These are phyloP conservation scores for Pangasius djambal DNA, from an alignment of 2,797 vertebrate genomes.

Conservation along the genomic window DNA sequence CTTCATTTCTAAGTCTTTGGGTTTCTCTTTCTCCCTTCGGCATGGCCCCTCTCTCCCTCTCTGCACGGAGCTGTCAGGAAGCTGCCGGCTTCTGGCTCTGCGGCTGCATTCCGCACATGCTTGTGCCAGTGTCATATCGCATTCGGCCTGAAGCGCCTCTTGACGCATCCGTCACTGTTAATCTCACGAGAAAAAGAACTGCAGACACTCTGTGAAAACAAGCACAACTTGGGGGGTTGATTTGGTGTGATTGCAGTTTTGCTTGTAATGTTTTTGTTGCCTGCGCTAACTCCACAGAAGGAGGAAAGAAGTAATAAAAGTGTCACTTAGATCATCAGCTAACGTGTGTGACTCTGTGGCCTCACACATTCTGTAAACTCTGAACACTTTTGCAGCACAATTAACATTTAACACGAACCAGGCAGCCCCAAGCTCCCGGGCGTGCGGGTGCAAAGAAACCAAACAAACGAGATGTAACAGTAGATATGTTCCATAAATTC, in stretches of 20 bases:
- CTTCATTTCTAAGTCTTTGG: not conserved
- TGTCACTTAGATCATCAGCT: conserved; percentile 35
- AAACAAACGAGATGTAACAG: conserved; percentile 51
- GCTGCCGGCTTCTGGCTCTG: conserved; percentile 44
- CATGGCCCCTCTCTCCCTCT: conserved; percentile 21
- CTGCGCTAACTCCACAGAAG: conserved; percentile 3
- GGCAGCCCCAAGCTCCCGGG: conserved; percentile 35
- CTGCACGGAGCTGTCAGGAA: conserved; percentile 47
- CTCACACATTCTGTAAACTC: conserved; percentile 14
- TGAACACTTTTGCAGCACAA: conserved; percentile 21
- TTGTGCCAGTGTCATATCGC: conserved; percentile 52
- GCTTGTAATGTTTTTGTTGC: not conserved
- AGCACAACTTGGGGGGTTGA: conserved; percentile 23
- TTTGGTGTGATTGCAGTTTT: conserved; percentile 13
- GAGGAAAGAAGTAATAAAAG: conserved; percentile 31
- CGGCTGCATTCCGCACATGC: conserved; percentile 48
- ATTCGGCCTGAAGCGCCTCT: conserved; percentile 43
- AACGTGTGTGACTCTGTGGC: conserved; percentile 11
- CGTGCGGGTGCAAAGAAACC: conserved; percentile 34
- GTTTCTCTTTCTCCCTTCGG: conserved; percentile 24
- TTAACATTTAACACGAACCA: conserved; percentile 55
- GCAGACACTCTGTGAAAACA: conserved; percentile 18
- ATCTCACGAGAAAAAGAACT: conserved; percentile 38
- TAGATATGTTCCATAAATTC: conserved; percentile 58
- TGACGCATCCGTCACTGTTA: conserved; percentile 40